Evolutionary conservation across 1,140 invertebrate genomes (phyloP), one percentile per base, ranked within the genome.

Genomic region (Scaptomyza hsui): DNA sequence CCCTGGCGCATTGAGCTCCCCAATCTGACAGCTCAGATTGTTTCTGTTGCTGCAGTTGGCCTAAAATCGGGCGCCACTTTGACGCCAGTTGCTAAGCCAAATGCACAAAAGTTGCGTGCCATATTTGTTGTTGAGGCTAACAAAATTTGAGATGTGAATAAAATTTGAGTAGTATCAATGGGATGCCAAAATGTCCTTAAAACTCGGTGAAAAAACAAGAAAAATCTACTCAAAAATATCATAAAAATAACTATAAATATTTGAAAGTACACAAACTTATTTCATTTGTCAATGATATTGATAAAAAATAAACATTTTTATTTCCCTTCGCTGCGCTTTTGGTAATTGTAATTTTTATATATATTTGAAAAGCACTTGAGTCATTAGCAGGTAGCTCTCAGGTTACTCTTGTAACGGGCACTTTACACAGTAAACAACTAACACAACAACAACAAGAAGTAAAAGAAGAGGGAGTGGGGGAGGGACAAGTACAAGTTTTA

Each of bases 31-130:
- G 55, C 61, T 75, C 18, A 55, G 67, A 78, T 59, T 72, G 68
- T 56, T 74, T 60, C 65, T 42, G 62, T 60, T 53, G 42, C 45
- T 6, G 26, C 26, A 29, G 26, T n/a, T 64, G 61, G 61, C 49
- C 59, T 60, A 55, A 67, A 48, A 53, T 47, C 39, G 37, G 75
- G 75, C 80, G 80, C 76, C 75, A 60, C 37, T 75, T 63, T 41
- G 79, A 67, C 74, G 78, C 65, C 69, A 57, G 21, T 18, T 51
- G 19, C 32, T 24, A 35, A 42, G 15, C 32, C 26, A 41, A 74
- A 72, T 57, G 37, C 32, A 35, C 61, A 32, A 41, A 39, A 51
- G 60, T 37, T 37, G 37, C n/a, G 16, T 21, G 19, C 9, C 24
- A 18, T 53, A 21, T 35, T 13, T 9, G 18, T 13, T 9, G 18